A percentile compares a stretch with the other conserved stretches of the same genome.
Conservation (phyloP, 2,113 vertebrate genomes). For the Noturus placidus region DNA sequence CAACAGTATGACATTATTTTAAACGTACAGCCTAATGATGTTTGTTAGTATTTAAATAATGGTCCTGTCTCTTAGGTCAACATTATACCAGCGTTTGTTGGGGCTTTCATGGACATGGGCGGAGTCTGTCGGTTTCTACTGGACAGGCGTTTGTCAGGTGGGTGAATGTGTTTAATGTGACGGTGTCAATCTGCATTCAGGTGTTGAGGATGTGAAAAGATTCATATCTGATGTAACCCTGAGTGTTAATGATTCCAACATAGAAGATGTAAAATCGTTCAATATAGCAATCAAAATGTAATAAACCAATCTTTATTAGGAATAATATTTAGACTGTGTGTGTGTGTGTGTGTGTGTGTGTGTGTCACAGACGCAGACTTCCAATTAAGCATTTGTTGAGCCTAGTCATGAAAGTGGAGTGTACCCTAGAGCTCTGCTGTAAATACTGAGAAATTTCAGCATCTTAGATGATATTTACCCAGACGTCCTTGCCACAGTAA, state of each 20-base stretch:
- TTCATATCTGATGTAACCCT: not conserved
- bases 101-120: constrained; percentile 82
- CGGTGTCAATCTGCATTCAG: not conserved
- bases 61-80: constrained; percentile 79
- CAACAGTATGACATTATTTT: not conserved
- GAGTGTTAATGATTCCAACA: not conserved
- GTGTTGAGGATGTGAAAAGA: not conserved
- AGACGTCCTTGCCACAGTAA: constrained; percentile 11
- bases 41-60: not conserved
- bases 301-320: constrained; percentile 1
- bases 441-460: constrained; percentile 46
- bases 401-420: not conserved
- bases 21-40: not conserved
- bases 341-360: not conserved
- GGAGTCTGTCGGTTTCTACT: constrained; percentile 76
- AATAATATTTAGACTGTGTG: not conserved
- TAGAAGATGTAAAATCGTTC: not conserved
- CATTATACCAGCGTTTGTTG: constrained; percentile 76
- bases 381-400: constrained; percentile 15
- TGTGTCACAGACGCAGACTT: not conserved
- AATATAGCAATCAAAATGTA: not conserved
- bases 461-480: constrained; percentile 40
- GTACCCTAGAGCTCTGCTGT: constrained; percentile 24
- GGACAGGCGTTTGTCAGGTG: constrained; percentile 79
- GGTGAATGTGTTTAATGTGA: constrained; percentile 41